These are phyloP conservation scores for Peromyscus polionotus DNA, from an alignment of 2,113 vertebrate species.

Conservation along the genomic window DNA sequence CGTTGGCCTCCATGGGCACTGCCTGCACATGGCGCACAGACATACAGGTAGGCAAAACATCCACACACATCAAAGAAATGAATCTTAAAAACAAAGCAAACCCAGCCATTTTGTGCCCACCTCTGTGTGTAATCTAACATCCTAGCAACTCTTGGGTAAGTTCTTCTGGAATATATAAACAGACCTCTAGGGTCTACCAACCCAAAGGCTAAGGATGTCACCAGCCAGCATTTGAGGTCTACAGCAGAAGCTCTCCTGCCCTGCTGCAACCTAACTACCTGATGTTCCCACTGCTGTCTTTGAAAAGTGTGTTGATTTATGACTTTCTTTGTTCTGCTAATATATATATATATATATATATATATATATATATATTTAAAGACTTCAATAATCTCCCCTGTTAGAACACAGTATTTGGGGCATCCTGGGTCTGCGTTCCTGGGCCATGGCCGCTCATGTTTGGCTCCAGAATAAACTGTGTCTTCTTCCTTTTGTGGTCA, in stretches of 20 bases:
- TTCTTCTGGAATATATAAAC: neutral
- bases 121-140: neutral
- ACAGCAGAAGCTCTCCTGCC: neutral
- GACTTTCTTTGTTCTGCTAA: neutral
- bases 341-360: no score
- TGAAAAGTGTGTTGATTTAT: neutral
- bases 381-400: neutral
- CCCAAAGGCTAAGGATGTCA: neutral
- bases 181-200: neutral
- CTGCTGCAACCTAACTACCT: neutral
- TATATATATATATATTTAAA: neutral
- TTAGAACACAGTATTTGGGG: neutral
- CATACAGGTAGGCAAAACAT: neutral
- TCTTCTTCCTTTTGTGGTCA: neutral
- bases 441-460: neutral
- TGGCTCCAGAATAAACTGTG: neutral
- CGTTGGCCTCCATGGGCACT: neutral
- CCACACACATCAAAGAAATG: neutral
- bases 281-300: neutral
- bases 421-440: neutral
- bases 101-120: neutral
- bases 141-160: neutral
- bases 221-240: neutral
- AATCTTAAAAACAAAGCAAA: neutral
- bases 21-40: neutral